Conservation (phyloP, 2,797 vertebrate species). For the Macropodus opercularis region DNA sequence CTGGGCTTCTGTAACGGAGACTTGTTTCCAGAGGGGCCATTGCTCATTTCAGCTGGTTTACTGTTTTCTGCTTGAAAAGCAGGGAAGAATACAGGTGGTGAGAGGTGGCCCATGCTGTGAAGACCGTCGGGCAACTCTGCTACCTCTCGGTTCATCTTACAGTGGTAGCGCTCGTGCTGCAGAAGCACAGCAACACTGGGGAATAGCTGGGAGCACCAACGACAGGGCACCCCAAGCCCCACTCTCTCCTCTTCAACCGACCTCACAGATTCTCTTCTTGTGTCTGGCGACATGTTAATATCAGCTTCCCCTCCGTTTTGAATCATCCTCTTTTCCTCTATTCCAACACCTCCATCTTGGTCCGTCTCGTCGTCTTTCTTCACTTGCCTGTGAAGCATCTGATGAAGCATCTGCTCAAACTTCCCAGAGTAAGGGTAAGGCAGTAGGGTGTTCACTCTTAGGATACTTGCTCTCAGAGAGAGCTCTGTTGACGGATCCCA, state of each 20-base stretch:
- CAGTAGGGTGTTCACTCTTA: constrained; percentile 76
- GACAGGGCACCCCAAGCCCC: constrained; percentile 65
- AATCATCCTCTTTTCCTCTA: constrained; percentile 41
- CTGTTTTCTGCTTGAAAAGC: constrained; percentile 54
- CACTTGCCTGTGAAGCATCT: constrained; percentile 79
- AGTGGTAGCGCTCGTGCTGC: constrained; percentile 82
- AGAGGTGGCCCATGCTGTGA: constrained; percentile 52
- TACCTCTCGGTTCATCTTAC: constrained; percentile 69
- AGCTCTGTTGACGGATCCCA: constrained; percentile 76
- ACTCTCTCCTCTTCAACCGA: constrained; percentile 46
- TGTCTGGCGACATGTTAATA: constrained; percentile 53
- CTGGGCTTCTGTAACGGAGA: constrained; percentile 69
- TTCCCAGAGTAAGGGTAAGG: constrained; percentile 78
- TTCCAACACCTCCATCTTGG: constrained; percentile 20
- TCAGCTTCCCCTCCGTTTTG: constrained; percentile 53
- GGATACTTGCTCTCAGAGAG: constrained; percentile 66
- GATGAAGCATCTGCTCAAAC: constrained; percentile 82
- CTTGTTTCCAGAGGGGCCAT: constrained; percentile 66
- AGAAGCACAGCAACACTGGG: constrained; percentile 74
- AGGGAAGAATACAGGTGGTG: constrained; percentile 60
- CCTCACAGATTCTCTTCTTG: constrained; percentile 30
- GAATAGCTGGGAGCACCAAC: constrained; percentile 80
- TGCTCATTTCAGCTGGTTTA: constrained; percentile 54
- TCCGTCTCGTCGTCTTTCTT: constrained; percentile 60
- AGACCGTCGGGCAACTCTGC: constrained; percentile 58